Conservation (phyloP, 1,140 invertebrate genomes). For the Chelonus insularis region DNA sequence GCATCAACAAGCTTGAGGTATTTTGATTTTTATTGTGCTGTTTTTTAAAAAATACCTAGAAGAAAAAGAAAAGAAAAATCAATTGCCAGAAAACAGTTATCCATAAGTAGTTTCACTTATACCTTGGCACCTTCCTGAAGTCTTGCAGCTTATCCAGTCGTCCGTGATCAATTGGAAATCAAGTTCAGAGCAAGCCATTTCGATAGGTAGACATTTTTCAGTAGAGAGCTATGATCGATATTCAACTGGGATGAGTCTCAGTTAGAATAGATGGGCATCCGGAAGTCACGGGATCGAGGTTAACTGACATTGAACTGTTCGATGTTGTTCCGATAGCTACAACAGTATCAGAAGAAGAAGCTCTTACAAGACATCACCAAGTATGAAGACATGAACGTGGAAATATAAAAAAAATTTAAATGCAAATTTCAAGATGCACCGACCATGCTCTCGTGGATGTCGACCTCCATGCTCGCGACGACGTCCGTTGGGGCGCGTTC, state of each 20-base stretch:
- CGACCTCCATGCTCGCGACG: conserved; percentile 22
- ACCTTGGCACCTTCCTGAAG: too few species aligned
- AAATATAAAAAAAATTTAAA: conserved; percentile 1
- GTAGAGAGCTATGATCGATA: not conserved
- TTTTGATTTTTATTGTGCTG: too few species aligned
- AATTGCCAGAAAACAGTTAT: too few species aligned
- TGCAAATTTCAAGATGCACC: conserved; percentile 14
- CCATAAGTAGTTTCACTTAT: not conserved
- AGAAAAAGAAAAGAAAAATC: too few species aligned
- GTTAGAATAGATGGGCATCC: not conserved
- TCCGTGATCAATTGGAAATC: too few species aligned
- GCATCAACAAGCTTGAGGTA: too few species aligned
- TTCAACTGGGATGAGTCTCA: too few species aligned
- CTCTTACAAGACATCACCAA: not conserved
- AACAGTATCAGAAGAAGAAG: too few species aligned
- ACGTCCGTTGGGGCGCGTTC: conserved; percentile 22
- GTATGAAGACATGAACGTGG: conserved; percentile 9
- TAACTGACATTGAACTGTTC: conserved; percentile 10
- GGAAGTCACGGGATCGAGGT: conserved; percentile 16
- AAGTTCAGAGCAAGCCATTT: too few species aligned
- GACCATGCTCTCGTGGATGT: conserved; percentile 7
- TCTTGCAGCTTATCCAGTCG: too few species aligned
- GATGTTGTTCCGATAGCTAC: not conserved
- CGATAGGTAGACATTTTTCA: not conserved
- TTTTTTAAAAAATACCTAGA: too few species aligned